Evolutionary conservation across 2,113 vertebrate genomes (phyloP).

Genomic region (Herpetotheres cachinnans): DNA sequence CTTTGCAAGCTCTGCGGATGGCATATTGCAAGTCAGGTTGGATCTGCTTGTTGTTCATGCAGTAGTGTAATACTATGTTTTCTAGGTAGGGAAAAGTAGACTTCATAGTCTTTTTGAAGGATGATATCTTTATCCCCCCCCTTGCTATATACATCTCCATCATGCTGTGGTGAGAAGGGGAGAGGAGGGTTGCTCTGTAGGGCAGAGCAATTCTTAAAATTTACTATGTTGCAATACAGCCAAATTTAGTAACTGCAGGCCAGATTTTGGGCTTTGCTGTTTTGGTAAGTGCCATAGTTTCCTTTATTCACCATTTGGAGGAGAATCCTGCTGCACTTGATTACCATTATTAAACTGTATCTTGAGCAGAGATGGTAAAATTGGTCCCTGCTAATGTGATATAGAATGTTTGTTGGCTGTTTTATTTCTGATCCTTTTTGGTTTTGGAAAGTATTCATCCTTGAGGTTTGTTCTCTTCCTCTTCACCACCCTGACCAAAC

Average conservation of each 20-base stretch:
- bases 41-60: background rate
- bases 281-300: background rate
- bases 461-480: background rate
- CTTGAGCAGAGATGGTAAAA: background rate
- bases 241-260: background rate
- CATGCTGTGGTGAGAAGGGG: background rate
- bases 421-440: background rate
- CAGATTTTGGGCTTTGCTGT: background rate
- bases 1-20: background rate
- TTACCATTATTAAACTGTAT: background rate
- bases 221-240: background rate
- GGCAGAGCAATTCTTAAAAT: background rate
- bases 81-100: background rate
- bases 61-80: rapidly evolving
- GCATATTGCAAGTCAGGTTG: background rate
- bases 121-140: background rate
- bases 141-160: background rate
- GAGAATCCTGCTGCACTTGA: background rate
- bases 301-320: background rate
- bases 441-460: background rate
- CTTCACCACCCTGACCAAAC: background rate
- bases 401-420: background rate
- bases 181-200: background rate
- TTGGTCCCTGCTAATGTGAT: background rate
- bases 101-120: background rate